These are phyloP conservation scores for Australoheros scitulus DNA, from an alignment of 2,113 vertebrate genomes.

Conservation along the genomic window DNA sequence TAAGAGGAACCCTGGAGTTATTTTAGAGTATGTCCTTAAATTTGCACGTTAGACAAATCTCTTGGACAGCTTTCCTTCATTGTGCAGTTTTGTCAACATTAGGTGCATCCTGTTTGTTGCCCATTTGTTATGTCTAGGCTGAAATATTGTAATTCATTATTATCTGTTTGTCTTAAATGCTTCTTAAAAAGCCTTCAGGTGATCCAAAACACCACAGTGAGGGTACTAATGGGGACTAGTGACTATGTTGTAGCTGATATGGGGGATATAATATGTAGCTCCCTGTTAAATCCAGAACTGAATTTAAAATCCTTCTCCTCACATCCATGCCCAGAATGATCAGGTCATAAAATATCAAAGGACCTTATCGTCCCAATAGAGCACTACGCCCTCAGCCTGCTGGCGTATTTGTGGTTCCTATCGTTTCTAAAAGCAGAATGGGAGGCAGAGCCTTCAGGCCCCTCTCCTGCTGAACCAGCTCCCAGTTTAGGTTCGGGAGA, in stretches of 20 bases:
- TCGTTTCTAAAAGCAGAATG: neutral
- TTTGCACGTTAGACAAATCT: neutral
- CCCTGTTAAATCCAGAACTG: neutral
- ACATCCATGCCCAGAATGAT: neutral
- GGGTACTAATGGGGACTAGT: neutral
- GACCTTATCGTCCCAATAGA: neutral
- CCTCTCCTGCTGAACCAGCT: neutral
- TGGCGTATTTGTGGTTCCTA: neutral
- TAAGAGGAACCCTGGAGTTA: neutral
- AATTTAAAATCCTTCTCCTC: neutral
- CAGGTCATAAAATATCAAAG: too few species aligned
- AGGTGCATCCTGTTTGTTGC: neutral
- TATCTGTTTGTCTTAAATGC: neutral
- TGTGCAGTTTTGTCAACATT: neutral
- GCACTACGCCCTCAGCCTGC: neutral
- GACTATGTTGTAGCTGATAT: rapidly evolving
- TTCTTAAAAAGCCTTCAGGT: neutral
- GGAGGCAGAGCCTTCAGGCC: neutral
- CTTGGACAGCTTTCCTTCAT: rapidly evolving
- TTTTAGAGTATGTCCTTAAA: neutral
- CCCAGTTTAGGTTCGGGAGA: neutral
- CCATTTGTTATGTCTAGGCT: neutral
- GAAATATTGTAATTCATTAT: neutral
- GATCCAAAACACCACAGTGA: neutral
- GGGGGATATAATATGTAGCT: neutral